phyloP scores from a whole-genome alignment of 2,797 vertebrate species.

The Carcharodon carcharias region DNA sequence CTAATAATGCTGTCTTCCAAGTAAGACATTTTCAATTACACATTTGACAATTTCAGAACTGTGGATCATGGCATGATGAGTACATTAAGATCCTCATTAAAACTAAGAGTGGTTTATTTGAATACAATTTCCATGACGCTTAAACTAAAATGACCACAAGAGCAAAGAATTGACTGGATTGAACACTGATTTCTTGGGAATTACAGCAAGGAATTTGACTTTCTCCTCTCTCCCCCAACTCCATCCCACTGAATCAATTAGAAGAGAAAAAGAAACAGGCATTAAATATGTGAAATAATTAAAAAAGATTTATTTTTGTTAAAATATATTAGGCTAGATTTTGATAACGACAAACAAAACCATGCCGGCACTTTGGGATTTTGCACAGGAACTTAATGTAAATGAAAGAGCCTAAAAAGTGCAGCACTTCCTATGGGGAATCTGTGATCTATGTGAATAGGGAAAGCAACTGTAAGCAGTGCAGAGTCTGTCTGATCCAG shows the following conservation, averaged over 20 bases:
- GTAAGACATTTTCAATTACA: not conserved
- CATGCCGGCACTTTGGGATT: not conserved
- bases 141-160: not conserved
- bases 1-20: not conserved
- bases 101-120: not conserved
- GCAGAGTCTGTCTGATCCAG: not conserved
- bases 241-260: not conserved
- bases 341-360: not conserved
- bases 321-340: not conserved
- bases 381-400: not conserved
- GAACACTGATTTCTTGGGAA: not conserved
- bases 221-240: not conserved
- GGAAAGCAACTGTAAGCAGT: not conserved
- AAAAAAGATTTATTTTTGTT: not conserved
- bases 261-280: not conserved
- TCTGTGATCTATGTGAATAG: not conserved
- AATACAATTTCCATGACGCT: not conserved
- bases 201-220: not conserved
- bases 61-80: not conserved
- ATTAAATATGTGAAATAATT: not conserved
- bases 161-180: not conserved
- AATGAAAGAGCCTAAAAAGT: not conserved
- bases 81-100: not conserved
- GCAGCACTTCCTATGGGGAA: not conserved
- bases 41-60: not conserved